A percentile compares a stretch with the other conserved stretches of the same genome.
Conservation (phyloP, 1,140 invertebrate species). For the Medauroidea extradentata region DNA sequence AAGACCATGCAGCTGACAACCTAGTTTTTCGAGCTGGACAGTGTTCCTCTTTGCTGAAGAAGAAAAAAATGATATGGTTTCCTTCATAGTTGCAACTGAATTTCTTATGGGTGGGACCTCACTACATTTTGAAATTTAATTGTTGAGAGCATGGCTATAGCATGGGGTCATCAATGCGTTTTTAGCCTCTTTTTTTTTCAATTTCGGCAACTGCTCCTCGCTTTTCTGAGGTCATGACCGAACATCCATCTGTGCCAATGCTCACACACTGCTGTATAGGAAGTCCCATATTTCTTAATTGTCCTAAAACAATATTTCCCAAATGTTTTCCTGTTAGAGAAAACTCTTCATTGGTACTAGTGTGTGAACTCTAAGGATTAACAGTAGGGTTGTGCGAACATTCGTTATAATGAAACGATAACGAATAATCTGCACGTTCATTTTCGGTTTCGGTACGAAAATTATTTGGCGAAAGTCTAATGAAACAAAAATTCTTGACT, state of each 20-base stretch:
- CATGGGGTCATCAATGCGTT: too few species aligned
- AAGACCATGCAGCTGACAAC: slow-evolving; percentile 9
- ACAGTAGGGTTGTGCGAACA: too few species aligned
- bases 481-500: too few species aligned
- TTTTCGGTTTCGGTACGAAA: too few species aligned
- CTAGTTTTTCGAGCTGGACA: neutral
- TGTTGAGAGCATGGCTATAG: slow-evolving; percentile 21
- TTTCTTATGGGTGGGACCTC: slow-evolving; percentile 17
- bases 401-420: too few species aligned
- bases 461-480: too few species aligned
- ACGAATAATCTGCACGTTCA: too few species aligned
- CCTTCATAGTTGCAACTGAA: slow-evolving; percentile 24
- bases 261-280: slow-evolving; percentile 20
- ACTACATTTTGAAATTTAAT: slow-evolving; percentile 16
- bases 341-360: slow-evolving; percentile 11
- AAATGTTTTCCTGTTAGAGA: slow-evolving; percentile 21
- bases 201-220: slow-evolving; percentile 22
- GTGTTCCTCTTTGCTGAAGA: slow-evolving; percentile 23
- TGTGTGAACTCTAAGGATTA: neutral
- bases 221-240: slow-evolving; percentile 26
- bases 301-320: slow-evolving; percentile 18
- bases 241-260: slow-evolving; percentile 29
- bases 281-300: slow-evolving; percentile 22
- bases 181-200: slow-evolving; percentile 16
- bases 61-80: slow-evolving; percentile 27